phyloP scores from a whole-genome alignment of 2,888 invertebrate genomes.

The Heterodera filipjevi region DNA sequence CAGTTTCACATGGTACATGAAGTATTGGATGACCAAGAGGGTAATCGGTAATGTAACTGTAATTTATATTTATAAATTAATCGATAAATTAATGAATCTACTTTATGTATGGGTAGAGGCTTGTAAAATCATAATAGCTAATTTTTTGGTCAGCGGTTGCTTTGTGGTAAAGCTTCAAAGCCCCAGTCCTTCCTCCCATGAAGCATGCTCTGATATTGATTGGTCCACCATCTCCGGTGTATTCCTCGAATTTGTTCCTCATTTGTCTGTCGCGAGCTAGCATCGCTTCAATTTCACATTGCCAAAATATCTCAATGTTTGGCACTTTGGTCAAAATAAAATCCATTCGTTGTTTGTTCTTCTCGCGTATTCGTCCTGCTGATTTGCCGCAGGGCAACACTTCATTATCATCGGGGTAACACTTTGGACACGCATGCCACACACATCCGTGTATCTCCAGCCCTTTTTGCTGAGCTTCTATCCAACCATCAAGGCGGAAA shows the following conservation, averaged over 20 bases:
- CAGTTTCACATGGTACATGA: not conserved
- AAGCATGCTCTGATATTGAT: not conserved
- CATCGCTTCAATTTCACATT: not conserved
- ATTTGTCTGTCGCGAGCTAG: not conserved
- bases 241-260: not conserved
- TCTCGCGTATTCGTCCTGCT: not conserved
- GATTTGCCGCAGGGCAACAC: not conserved
- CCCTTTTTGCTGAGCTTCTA: not conserved
- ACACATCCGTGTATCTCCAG: not conserved
- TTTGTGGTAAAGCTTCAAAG: not conserved
- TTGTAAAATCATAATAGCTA: not conserved
- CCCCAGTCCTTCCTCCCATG: not conserved
- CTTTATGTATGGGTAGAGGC: constrained; percentile 1
- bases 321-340: not conserved
- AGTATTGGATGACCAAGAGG: not conserved
- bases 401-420: not conserved
- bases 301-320: not conserved
- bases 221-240: not conserved
- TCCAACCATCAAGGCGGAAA: not conserved
- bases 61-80: not conserved
- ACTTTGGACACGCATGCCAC: not conserved
- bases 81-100: not conserved
- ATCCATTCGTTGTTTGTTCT: not conserved
- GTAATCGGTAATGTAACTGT: not conserved
- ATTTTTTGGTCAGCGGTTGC: not conserved